Base-by-base conservation (phyloP, 2,888 invertebrate species). In the Eupelmus urozonus region DNA sequence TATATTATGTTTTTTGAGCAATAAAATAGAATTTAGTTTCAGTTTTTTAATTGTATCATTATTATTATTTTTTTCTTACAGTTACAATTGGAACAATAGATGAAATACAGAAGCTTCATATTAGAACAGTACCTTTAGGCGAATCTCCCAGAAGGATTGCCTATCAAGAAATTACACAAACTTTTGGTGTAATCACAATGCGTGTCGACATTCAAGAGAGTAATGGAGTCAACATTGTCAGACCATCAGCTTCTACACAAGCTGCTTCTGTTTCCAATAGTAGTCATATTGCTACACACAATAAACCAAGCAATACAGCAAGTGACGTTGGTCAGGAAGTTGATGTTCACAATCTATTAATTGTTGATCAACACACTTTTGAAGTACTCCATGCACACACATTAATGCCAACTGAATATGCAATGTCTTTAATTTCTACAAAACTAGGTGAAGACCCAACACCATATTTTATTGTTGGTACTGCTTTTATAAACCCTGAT, bases 71-170 rank as follows among this genome's bases (percentile, higher is more conserved):
- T 40, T 53, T 25, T 57, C 71, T 72, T 63, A 9, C 23, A 2
- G 94, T 98, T 1, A 96, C 98, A 0, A 96, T 99, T 87, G 98
- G 98, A 79, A 98, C 98, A 0, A 98, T 99, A 84, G 99, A 99
- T 90, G 98, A 99, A 90, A 99, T 99, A 82, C 98, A 99, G 90
- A 99, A 99, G 88, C 91, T 99, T 20, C 99, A 99, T 90, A 99
- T 99, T 84, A 92, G 99, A 74, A 98, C 98, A 0, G 97, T 99
- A 23, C 96, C 97, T 0, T 91, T 99, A 0, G 96, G 97, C 0
- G 99, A 99, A 91, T 96, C 97, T 0, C 98, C 98, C 0, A 92
- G 97, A 70, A 92, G 98, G 78, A 98, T 99, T 86, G 96, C 98
- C 0, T 97, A 99, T 89, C 99, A 99, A 89, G 98, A 97, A 88